These are phyloP conservation scores for Torymus texanus DNA, from an alignment of 2,888 invertebrate species.

Conservation along the genomic window DNA sequence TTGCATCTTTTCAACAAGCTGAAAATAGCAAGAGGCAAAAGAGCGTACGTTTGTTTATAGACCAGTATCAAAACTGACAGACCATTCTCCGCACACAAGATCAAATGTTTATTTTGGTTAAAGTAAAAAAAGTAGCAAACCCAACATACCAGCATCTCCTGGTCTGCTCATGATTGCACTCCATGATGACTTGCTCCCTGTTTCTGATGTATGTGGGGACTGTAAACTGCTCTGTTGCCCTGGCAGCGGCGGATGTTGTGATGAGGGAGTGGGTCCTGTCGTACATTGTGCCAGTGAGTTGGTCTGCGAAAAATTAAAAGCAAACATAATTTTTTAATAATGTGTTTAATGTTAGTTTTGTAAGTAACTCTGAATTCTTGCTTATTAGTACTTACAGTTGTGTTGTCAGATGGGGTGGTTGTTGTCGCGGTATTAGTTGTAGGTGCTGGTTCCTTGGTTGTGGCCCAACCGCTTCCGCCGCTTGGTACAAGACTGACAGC, in stretches of 20 bases:
- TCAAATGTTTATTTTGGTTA: constrained; percentile 36
- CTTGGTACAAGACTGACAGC: constrained; percentile 86
- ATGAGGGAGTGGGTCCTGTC: constrained; percentile 66
- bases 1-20: constrained; percentile 34
- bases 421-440: constrained; percentile 72
- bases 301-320: constrained; percentile 61
- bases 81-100: constrained; percentile 39
- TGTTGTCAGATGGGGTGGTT: constrained; percentile 69
- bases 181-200: constrained; percentile 74
- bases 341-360: not conserved
- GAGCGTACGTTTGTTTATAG: constrained; percentile 27
- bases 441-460: constrained; percentile 77
- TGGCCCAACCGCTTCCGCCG: constrained; percentile 88
- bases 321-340: not conserved
- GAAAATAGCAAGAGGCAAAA: constrained; percentile 35
- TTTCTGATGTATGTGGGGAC: constrained; percentile 69
- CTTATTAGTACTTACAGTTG: constrained; percentile 63
- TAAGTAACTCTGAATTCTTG: not conserved
- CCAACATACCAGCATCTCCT: constrained; percentile 70
- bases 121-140: constrained; percentile 10
- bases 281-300: constrained; percentile 72
- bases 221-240: constrained; percentile 70
- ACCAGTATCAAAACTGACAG: constrained; percentile 19
- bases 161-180: constrained; percentile 74
- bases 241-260: constrained; percentile 70